Conservation (phyloP, 2,888 invertebrate species). For the Stenolophus ochropezus region DNA sequence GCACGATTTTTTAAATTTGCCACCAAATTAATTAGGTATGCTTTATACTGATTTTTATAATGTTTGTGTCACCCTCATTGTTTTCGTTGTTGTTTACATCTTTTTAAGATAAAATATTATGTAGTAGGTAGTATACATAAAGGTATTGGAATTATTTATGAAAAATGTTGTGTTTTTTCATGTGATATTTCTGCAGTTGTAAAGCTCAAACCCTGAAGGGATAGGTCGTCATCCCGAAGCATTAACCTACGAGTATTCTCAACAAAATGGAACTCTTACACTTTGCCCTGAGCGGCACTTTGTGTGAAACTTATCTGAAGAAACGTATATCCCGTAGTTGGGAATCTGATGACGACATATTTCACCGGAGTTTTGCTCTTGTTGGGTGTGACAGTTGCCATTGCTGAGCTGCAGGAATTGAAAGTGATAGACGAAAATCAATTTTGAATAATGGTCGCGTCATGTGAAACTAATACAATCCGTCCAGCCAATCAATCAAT, state of each 20-base stretch:
- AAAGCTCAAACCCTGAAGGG: too few species aligned
- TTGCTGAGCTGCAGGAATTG: conserved; percentile 7
- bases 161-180: too few species aligned
- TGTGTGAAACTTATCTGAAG: background rate
- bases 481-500: conserved; percentile 21
- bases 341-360: conserved; percentile 3
- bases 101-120: too few species aligned
- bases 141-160: too few species aligned
- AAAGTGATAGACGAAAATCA: conserved; percentile 34
- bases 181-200: too few species aligned
- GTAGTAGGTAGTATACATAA: too few species aligned
- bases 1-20: too few species aligned
- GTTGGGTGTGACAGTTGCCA: conserved; percentile 10
- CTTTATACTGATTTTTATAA: too few species aligned
- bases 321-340: background rate
- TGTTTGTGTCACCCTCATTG: too few species aligned
- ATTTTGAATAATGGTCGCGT: conserved; percentile 26
- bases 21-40: too few species aligned
- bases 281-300: background rate
- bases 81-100: too few species aligned
- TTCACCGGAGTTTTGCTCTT: background rate
- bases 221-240: background rate
- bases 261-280: background rate
- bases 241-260: background rate
- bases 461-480: conserved; percentile 30